Base-by-base conservation (phyloP, 2,888 invertebrate species). In the Choreutis nemorana region DNA sequence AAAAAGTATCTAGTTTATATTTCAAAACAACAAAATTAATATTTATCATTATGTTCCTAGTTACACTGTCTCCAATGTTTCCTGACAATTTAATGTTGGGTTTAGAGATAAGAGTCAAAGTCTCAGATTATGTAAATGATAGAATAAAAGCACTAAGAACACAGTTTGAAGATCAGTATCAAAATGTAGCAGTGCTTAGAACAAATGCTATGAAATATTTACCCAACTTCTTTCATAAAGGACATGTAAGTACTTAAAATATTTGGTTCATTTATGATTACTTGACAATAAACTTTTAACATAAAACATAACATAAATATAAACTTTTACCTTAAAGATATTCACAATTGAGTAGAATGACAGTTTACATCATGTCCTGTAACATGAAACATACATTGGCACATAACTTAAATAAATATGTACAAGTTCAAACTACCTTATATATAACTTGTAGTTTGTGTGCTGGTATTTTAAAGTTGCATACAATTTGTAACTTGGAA, bases 131-230 rank as follows among this genome's bases (percentile, higher is more conserved):
- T 82, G 99, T 99, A 0, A 90, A 91, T 78, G 97, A 99, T 56
- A 84, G 96, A 42, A 94, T 99, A 28, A 84, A 87, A 44, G 97
- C 97, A 1, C 72, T 99, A 30, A 78, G 97, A 34, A 73, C 79
- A 2, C 86, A 91, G 43, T 60, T 90, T 64, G 84, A 87, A 1
- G 87, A 87, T 2, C 67, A 87, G 40, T 98, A 94, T 66, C 85
- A 89, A 53, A 99, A 99, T 68, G 88, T 99, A 46, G 95, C 97
- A 22, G 97, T 98, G 44, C 73, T 99, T 27, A 83, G 99, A 40
- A 90, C 94, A 8, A 99, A 99, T 81, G 98, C 98, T 2, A 99
- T 99, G 98, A 99, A 98, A 70, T 97, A 97, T 81, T 83, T 99
- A 45, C 97, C 98, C 2, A 98, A 99, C 66, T 99, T 90, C 68